Evolutionary conservation across 1,140 invertebrate species (phyloP).

Genomic region (Pseudomyrmex cubaensis): DNA sequence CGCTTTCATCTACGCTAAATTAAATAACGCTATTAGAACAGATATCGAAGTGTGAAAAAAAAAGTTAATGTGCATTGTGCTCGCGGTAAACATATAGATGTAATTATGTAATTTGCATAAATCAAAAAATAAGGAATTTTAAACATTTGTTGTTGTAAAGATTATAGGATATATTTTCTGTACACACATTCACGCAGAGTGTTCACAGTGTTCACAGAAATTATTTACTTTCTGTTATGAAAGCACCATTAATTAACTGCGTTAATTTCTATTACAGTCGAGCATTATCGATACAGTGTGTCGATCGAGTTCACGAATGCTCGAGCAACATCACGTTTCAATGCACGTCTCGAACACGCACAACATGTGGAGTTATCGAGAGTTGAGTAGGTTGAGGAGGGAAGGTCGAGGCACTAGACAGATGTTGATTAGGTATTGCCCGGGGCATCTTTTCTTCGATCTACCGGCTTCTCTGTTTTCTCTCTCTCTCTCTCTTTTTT

Average conservation of each 20-base stretch:
- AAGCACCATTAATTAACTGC: not conserved
- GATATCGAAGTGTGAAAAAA: not conserved
- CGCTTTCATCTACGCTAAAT: conserved; percentile 19
- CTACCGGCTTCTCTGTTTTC: conserved; percentile 8
- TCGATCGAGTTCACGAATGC: conserved; percentile 43
- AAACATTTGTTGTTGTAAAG: not conserved
- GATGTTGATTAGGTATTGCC: conserved; percentile 82
- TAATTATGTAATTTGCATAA: too few relatives aligned
- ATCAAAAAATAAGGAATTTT: too few relatives aligned
- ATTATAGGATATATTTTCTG: not conserved
- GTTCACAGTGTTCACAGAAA: too few relatives aligned
- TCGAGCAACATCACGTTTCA: conserved; percentile 52
- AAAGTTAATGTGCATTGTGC: too few relatives aligned
- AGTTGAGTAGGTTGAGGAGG: conserved; percentile 62
- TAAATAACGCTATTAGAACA: not conserved
- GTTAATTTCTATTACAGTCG: conserved; percentile 2
- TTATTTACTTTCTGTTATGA: not conserved
- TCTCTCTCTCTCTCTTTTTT: conserved; percentile 34
- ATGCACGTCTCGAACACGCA: conserved; percentile 40
- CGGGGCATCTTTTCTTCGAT: conserved; percentile 70
- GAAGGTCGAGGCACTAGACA: conserved; percentile 78
- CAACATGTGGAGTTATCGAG: conserved; percentile 38
- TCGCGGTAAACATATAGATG: too few relatives aligned
- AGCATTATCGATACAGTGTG: conserved; percentile 13
- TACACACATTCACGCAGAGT: not conserved